Conservation (phyloP, 2,888 invertebrate species). For the Eupithecia exiguata region DNA sequence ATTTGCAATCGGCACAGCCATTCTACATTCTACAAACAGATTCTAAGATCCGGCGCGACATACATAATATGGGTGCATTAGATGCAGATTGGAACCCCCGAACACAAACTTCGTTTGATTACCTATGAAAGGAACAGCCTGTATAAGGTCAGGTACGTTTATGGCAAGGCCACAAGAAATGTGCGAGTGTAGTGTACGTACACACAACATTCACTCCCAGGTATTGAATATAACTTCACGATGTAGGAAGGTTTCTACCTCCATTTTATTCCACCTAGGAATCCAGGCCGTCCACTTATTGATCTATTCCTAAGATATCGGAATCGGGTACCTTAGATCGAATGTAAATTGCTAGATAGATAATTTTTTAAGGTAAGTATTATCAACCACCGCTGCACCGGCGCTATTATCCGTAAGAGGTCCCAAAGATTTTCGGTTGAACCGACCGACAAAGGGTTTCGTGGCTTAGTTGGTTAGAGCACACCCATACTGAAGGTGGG, state of each 20-base stretch:
- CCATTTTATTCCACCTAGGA: slow-evolving; percentile 9
- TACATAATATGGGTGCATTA: no score
- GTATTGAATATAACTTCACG: background rate
- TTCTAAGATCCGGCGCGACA: no score
- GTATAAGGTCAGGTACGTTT: slow-evolving; percentile 33
- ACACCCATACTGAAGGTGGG: no score
- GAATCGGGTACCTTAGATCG: background rate
- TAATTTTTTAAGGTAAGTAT: background rate
- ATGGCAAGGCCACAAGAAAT: slow-evolving; percentile 50
- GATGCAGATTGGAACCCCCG: background rate
- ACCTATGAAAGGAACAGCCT: slow-evolving; percentile 7
- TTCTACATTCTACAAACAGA: no score
- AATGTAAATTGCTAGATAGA: background rate
- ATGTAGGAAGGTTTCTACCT: background rate
- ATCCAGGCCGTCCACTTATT: slow-evolving; percentile 13
- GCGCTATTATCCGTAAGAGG: no score
- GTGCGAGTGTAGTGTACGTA: slow-evolving; percentile 35
- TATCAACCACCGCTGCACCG: no score
- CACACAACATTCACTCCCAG: slow-evolving; percentile 22
- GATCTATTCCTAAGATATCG: background rate
- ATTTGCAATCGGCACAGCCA: no score
- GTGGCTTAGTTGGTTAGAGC: no score
- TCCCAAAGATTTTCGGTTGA: no score
- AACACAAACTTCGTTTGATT: background rate
- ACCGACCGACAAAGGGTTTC: no score